phyloP scores from a whole-genome alignment of 2,797 vertebrate species.

The Carapus acus region DNA sequence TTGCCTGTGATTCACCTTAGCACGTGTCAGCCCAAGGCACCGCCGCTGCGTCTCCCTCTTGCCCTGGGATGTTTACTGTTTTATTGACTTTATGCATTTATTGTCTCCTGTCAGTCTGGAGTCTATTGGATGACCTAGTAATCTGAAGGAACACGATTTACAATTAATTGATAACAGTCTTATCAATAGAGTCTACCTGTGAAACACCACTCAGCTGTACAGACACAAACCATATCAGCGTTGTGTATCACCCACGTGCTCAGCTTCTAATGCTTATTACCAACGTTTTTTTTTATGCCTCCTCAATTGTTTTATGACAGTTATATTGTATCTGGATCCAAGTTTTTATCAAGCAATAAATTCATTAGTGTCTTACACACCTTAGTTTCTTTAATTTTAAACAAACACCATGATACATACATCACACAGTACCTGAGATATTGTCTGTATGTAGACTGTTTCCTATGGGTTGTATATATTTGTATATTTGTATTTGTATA shows the following conservation, averaged over 20 bases:
- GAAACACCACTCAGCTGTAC: conserved; percentile 5
- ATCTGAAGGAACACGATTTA: conserved; percentile 60
- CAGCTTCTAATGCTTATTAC: conserved; percentile 85
- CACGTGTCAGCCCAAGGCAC: conserved; percentile 15
- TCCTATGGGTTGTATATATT: too few relatives aligned
- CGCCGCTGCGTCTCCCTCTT: conserved; percentile 2
- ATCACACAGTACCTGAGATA: too few relatives aligned
- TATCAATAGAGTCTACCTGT: conserved; percentile 30
- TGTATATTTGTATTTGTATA: too few relatives aligned
- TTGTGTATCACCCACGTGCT: conserved; percentile 57
- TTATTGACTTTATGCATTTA: conserved; percentile 82
- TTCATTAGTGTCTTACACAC: conserved; percentile 96
- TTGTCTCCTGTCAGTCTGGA: conserved; percentile 84
- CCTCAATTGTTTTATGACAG: conserved; percentile 55
- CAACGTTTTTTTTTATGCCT: conserved; percentile 58
- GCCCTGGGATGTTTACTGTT: conserved; percentile 65
- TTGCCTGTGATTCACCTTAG: too few relatives aligned
- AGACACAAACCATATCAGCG: conserved; percentile 54
- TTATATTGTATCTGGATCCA: conserved; percentile 42
- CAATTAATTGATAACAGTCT: conserved; percentile 53
- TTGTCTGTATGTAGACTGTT: too few relatives aligned
- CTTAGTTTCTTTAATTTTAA: conserved; percentile 92
- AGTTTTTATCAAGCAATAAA: conserved; percentile 87
- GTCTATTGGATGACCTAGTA: conserved; percentile 73
- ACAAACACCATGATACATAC: conserved; percentile 45